Evolutionary conservation across 2,113 vertebrate genomes (phyloP).

Genomic region (Cyphomyrus plagiostoma): DNA sequence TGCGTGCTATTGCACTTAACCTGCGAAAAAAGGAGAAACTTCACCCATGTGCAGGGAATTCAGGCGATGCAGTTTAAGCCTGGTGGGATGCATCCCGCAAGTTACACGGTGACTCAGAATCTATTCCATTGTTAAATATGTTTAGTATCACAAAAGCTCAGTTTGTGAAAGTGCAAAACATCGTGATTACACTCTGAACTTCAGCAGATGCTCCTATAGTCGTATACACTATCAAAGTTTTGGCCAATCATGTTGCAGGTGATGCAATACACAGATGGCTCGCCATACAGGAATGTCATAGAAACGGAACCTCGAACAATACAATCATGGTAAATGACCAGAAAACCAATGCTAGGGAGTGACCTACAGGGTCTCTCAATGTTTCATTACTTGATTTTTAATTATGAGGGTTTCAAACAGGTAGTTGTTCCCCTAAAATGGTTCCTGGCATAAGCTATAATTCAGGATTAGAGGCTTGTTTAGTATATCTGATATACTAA

Average conservation of each 20-base stretch:
- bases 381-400: neutral
- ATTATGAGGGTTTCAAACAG: neutral
- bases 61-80: neutral
- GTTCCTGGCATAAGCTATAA: neutral
- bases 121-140: neutral
- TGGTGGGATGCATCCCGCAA: neutral
- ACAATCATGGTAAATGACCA: neutral
- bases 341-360: neutral
- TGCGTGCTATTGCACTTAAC: constrained; percentile 44
- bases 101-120: neutral
- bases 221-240: neutral
- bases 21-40: constrained; percentile 41
- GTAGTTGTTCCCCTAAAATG: neutral
- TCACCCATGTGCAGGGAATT: constrained; percentile 51
- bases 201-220: neutral
- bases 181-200: neutral
- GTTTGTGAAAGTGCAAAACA: neutral
- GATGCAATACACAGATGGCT: neutral
- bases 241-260: neutral
- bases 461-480: neutral
- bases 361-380: neutral
- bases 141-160: neutral
- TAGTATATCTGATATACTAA: neutral
- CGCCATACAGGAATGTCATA: neutral
- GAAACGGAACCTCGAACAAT: neutral